Conservation (phyloP, 2,888 invertebrate species). For the Operophtera brumata region DNA sequence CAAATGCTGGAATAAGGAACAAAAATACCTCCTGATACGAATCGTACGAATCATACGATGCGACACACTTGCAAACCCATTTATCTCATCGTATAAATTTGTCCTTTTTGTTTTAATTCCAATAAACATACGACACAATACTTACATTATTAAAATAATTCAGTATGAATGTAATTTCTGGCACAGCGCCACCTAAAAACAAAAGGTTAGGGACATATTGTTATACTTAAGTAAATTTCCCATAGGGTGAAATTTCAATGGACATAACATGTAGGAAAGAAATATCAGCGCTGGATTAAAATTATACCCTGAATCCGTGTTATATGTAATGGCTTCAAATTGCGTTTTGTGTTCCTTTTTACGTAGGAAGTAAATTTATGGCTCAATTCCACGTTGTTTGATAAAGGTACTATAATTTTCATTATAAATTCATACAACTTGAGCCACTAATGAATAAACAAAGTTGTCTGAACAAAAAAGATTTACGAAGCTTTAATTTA, state of each 20-base stretch:
- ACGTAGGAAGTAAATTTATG: conserved; percentile 2
- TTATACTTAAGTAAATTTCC: conserved; percentile 22
- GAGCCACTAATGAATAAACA: neutral
- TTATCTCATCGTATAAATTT: neutral
- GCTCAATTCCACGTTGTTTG: neutral
- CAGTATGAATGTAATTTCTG: conserved; percentile 17
- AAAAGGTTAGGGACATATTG: conserved; percentile 14
- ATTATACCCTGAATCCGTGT: conserved; percentile 12
- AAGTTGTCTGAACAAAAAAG: neutral
- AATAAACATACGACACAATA: conserved; percentile 13
- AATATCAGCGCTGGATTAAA: conserved; percentile 16
- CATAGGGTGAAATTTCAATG: conserved; percentile 23
- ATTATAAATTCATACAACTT: conserved; percentile 2
- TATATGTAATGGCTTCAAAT: conserved; percentile 18
- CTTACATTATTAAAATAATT: conserved; percentile 6
- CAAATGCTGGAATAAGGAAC: too few relatives aligned
- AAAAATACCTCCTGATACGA: too few relatives aligned
- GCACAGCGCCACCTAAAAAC: conserved; percentile 20
- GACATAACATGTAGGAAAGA: conserved; percentile 25
- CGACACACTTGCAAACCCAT: too few relatives aligned
- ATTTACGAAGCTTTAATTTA: conserved; percentile 3
- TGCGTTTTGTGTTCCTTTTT: conserved; percentile 8
- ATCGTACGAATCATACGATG: too few relatives aligned
- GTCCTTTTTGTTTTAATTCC: neutral
- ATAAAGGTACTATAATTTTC: neutral